Base-by-base conservation (phyloP, 2,888 invertebrate genomes). In the Tiphia femorata region DNA sequence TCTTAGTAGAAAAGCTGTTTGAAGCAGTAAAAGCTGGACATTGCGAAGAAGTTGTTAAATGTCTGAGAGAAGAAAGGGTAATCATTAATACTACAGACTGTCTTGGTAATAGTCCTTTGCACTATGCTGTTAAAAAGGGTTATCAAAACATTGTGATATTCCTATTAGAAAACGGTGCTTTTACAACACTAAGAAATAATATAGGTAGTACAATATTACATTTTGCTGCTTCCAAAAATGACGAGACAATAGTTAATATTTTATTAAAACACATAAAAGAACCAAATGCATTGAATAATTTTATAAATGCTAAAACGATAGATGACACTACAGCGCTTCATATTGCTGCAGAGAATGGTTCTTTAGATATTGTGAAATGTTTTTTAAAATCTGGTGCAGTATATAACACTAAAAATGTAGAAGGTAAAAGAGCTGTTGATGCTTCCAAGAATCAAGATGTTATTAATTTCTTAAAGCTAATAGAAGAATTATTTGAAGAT, bases 351-450 rank as follows among this genome's bases (percentile, higher is more conserved):
- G 60, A 60, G 54, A 46, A 53, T 46, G 63, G 64, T 40, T 54
- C 12, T 7, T 54, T 64, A 0, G 60, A 68, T 29, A 29, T 67
- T 47, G 43, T 62, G 16, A 50, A 64, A 50, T 49, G 40, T 19
- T 38, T 69, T 16, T 29, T 72, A 16, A 62, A 56, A 33, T 14
- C 67, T 35, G 67, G 66, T 49, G 69, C 72, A 16, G 51, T 40
- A 44, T 60, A 63, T 35, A 58, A 65, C 42, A 17, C 42, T 20
- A 50, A 58, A 30, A 54, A 69, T 60, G 52, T 55, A 6, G 42
- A 69, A 37, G 61, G 62, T 37, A 61, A 67, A 64, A 65, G 52
- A 38, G 74, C 75, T 1, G 0, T 64, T 7, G 47, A 67, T 49
- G 20, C 72, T 43, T 61, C 67, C 3, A 48, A 49, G 23, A 48